Percentiles rank a stretch among this genome's conserved stretches.
phyloP scores from a whole-genome alignment of 64 coral and sea anemone species.

The Montipora sp. region DNA sequence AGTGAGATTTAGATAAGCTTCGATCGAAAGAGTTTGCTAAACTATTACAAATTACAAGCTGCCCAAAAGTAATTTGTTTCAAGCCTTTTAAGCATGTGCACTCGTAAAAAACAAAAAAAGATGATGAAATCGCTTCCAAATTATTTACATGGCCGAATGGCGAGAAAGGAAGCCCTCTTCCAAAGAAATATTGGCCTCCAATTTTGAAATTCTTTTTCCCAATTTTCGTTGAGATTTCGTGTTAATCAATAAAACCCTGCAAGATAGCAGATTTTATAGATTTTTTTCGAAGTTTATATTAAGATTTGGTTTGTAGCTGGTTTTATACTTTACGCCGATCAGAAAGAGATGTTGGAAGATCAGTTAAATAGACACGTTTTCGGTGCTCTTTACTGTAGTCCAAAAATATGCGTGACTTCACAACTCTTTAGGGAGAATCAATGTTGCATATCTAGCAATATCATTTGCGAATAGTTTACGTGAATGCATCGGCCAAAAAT shows the following conservation, averaged over 20 bases:
- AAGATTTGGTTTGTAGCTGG: not conserved
- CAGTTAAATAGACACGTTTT: not conserved
- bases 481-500: slow-evolving; percentile 5
- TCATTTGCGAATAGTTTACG: not conserved
- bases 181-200: slow-evolving; percentile 22
- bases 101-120: not conserved
- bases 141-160: not conserved
- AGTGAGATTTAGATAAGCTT: not conserved
- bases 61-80: not conserved
- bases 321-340: not conserved
- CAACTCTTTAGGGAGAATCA: not conserved
- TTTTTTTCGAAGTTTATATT: not conserved
- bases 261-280: not conserved
- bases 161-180: not conserved
- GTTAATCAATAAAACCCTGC: too few relatives aligned
- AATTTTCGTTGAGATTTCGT: not conserved
- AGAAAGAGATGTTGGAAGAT: not conserved
- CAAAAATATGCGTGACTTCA: slow-evolving; percentile 17
- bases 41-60: not conserved
- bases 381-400: not conserved
- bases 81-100: not conserved
- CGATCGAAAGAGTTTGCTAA: not conserved
- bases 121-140: not conserved
- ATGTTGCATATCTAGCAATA: not conserved
- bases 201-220: slow-evolving; percentile 30